These are phyloP conservation scores for Cuculus canorus DNA, from an alignment of 2,797 vertebrate species.

Conservation along the genomic window DNA sequence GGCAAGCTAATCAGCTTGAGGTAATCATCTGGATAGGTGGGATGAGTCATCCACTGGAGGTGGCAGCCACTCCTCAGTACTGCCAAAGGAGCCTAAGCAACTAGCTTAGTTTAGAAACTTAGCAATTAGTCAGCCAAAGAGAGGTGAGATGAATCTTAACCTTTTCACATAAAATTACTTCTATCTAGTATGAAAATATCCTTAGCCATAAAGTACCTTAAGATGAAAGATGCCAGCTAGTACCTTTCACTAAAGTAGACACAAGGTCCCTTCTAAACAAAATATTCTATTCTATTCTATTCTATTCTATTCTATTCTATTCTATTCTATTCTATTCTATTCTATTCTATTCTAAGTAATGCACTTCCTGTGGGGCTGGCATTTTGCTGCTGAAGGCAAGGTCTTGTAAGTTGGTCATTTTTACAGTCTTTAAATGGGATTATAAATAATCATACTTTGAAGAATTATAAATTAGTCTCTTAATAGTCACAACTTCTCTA, in stretches of 20 bases:
- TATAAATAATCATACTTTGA: not conserved
- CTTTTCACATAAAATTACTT: not conserved
- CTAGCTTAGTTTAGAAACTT: not conserved
- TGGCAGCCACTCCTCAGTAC: not conserved
- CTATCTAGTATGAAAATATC: not conserved
- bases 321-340: too few species aligned
- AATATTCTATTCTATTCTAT: too few species aligned
- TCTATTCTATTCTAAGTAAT: not conserved
- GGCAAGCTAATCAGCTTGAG: not conserved
- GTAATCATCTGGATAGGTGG: not conserved
- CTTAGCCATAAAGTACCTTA: not conserved
- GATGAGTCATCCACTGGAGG: not conserved
- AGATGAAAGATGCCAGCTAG: not conserved
- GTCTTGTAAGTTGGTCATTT: not conserved
- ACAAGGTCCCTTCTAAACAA: not conserved
- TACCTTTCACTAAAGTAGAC: not conserved
- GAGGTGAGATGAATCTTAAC: not conserved
- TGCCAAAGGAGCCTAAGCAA: not conserved
- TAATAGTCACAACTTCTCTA: not conserved
- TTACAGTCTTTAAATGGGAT: not conserved
- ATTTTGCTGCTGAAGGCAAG: not conserved
- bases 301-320: too few species aligned
- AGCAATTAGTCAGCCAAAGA: not conserved
- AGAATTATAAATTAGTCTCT: not conserved
- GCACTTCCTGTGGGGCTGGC: not conserved